Evolutionary conservation across 2,797 vertebrate species (phyloP).

Genomic region (Ciconia nigra): DNA sequence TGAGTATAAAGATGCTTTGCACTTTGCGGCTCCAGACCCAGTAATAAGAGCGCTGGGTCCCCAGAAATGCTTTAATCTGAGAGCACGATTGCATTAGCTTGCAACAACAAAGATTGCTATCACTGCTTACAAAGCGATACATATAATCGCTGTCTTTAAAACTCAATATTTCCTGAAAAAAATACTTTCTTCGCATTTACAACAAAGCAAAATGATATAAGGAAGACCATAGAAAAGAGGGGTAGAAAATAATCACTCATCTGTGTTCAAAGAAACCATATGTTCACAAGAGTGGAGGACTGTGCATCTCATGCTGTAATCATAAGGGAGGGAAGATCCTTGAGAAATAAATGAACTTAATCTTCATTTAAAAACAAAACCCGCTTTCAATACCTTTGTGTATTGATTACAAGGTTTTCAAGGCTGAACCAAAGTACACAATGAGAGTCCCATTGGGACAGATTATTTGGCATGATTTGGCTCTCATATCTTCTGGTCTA

Average conservation of each 20-base stretch:
- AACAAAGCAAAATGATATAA: neutral
- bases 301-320: neutral
- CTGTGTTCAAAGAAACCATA: neutral
- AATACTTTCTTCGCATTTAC: neutral
- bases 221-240: neutral
- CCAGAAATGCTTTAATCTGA: neutral
- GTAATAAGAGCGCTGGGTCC: neutral
- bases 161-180: neutral
- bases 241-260: neutral
- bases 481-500: neutral
- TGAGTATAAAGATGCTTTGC: neutral
- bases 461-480: neutral
- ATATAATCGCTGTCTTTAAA: neutral
- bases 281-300: neutral
- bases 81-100: neutral
- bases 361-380: neutral
- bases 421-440: neutral
- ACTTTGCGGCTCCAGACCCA: neutral
- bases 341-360: neutral
- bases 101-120: neutral
- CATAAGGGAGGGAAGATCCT: neutral
- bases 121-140: neutral
- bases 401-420: neutral
- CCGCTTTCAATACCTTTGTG: neutral
- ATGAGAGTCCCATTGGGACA: neutral